Evolutionary conservation across 2,113 vertebrate genomes (phyloP).

Genomic region (Phrynosoma platyrhinos): DNA sequence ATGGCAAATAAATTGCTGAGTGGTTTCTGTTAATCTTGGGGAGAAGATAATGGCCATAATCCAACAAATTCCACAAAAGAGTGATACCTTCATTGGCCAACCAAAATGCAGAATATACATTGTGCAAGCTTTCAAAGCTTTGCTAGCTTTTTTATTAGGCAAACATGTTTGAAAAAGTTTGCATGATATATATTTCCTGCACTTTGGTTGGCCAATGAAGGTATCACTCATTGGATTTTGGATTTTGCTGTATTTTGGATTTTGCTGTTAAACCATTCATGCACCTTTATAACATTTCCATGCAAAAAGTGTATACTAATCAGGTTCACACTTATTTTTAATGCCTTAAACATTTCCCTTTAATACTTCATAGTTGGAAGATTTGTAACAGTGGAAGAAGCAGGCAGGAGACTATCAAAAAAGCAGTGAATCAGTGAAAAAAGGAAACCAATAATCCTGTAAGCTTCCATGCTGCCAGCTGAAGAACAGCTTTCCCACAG

Average conservation of each 20-base stretch:
- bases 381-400: neutral
- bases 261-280: neutral
- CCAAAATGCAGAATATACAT: too few species aligned
- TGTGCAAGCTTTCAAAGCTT: too few species aligned
- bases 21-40: neutral
- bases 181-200: too few species aligned
- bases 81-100: too few species aligned
- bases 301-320: neutral
- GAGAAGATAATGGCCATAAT: neutral
- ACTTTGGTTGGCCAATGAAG: too few species aligned
- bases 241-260: too few species aligned
- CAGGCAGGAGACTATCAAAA: neutral
- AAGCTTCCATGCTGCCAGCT: neutral
- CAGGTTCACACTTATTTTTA: neutral
- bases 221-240: too few species aligned
- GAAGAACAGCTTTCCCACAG: neutral
- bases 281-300: neutral
- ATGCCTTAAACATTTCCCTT: neutral
- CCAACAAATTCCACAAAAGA: neutral
- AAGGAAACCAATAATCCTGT: neutral
- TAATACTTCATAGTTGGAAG: neutral
- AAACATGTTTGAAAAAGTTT: too few species aligned
- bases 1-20: too few species aligned
- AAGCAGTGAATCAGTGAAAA: neutral
- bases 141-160: too few species aligned